Percentiles rank a stretch among this genome's conserved stretches.
Conservation (phyloP, 2,888 invertebrate species). For the Drosophila lutescens region DNA sequence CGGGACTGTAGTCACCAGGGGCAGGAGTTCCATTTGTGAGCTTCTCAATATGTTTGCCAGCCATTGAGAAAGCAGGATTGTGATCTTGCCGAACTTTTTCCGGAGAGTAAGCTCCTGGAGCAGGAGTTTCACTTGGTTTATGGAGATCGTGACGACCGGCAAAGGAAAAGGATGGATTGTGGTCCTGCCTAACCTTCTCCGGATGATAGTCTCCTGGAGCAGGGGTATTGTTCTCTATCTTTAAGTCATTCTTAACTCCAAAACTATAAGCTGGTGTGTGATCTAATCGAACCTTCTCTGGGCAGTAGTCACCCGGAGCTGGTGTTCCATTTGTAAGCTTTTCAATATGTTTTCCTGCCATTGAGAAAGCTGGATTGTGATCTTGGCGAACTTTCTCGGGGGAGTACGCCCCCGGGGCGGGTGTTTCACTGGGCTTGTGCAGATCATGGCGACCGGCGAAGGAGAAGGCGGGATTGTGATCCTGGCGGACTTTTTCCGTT, state of each 20-base stretch:
- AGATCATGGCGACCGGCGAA: slow-evolving; percentile 87
- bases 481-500: slow-evolving; percentile 85
- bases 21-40: slow-evolving; percentile 85
- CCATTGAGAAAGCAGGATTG: slow-evolving; percentile 85
- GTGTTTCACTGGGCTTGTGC: slow-evolving; percentile 86
- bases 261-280: slow-evolving; percentile 85
- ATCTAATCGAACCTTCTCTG: slow-evolving; percentile 87
- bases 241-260: slow-evolving; percentile 72
- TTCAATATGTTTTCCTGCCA: slow-evolving; percentile 86
- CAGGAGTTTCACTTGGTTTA: slow-evolving; percentile 59
- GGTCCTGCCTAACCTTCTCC: slow-evolving; percentile 75
- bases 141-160: slow-evolving; percentile 36
- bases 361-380: slow-evolving; percentile 86
- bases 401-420: slow-evolving; percentile 87
- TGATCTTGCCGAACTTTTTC: slow-evolving; percentile 83
- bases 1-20: slow-evolving; percentile 88
- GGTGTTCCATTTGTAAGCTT: slow-evolving; percentile 86
- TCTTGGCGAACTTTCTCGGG: slow-evolving; percentile 85
- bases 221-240: slow-evolving; percentile 66
- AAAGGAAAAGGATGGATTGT: slow-evolving; percentile 83
- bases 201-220: slow-evolving; percentile 30
- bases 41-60: slow-evolving; percentile 83
- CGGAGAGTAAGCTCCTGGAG: slow-evolving; percentile 26
- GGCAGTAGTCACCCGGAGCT: slow-evolving; percentile 88
- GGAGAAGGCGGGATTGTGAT: slow-evolving; percentile 86